phyloP scores from a whole-genome alignment of 2,888 invertebrate genomes.

The Pterostichus madidus region DNA sequence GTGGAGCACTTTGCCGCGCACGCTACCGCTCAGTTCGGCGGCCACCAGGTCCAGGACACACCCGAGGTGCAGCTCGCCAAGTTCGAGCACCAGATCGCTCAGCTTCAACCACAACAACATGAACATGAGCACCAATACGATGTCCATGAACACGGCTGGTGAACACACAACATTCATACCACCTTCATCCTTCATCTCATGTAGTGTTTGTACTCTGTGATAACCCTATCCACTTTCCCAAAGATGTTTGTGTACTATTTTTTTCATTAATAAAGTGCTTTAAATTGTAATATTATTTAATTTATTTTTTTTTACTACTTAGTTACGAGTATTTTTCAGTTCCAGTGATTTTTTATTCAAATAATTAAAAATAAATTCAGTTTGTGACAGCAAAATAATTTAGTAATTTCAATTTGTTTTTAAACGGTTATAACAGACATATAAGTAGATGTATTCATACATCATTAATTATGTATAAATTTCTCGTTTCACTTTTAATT shows the following conservation, averaged over 20 bases:
- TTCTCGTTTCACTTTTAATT: too few relatives aligned
- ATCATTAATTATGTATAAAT: too few relatives aligned
- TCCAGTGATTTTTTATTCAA: too few relatives aligned
- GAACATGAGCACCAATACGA: constrained; percentile 15
- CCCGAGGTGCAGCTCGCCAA: constrained; percentile 11
- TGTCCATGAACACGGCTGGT: neutral
- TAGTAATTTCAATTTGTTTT: too few relatives aligned
- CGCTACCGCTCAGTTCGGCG: constrained; percentile 10
- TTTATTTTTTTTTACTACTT: neutral
- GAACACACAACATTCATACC: neutral
- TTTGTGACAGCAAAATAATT: too few relatives aligned
- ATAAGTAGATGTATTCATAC: too few relatives aligned
- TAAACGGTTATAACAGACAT: too few relatives aligned
- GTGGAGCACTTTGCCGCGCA: constrained; percentile 49
- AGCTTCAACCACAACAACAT: constrained; percentile 19
- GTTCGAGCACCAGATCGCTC: constrained; percentile 16
- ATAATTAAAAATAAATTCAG: too few relatives aligned
- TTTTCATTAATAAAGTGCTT: constrained; percentile 18
- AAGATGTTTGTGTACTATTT: constrained; percentile 31
- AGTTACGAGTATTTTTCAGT: too few relatives aligned
- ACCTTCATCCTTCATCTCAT: constrained; percentile 34
- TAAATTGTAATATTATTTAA: constrained; percentile 16
- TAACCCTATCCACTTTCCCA: neutral
- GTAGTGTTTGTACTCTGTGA: constrained; percentile 28
- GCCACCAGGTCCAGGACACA: constrained; percentile 2